Base-by-base conservation (phyloP, 2,888 invertebrate species). In the Drosophila mimetica region DNA sequence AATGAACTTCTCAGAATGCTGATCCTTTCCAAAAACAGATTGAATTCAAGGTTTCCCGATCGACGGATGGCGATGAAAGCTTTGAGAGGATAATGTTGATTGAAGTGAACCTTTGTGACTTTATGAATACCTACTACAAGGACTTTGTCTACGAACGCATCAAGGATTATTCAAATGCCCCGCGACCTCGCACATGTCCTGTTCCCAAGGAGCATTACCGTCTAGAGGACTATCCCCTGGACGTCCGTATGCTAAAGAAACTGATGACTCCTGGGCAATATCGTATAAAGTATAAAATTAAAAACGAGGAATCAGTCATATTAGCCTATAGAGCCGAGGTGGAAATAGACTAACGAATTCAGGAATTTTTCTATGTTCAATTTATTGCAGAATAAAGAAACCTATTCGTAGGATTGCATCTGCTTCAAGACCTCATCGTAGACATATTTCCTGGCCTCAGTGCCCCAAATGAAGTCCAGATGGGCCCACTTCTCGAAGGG, bases 391-490 rank as follows among this genome's bases (percentile, higher is more conserved):
- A 18, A 9, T 6, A 2, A 44, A 37, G 41, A 25, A 64, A 57
- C 44, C 32, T 71, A 70, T 46, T 74, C 60, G 52, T 79, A 84
- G 3, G 32, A 47, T 11, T n/a, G 1, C 83, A 90, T 87, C 60
- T 88, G 83, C 51, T 73, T 57, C 14, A 90, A 32, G 1, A 89
- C 58, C 55, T 87, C 75, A 30, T 94, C 91, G 80, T 94, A 95
- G 0, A 95, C 88, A 51, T 95, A 91, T 34, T 91, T 91, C 75
- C 93, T 93, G 2, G 93, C 93, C 76, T 95, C 93, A 11, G 93
- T 93, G 18, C 93, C 95, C 93, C 94, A 95, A 75, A 95, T 90
- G 76, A 93, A 94, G 71, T 94, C 94, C 37, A 93, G 73, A 77
- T 94, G 93, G 42, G 92, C 92, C 84, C 93, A 94, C 52, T 90